A percentile compares a stretch with the other conserved stretches of the same genome.
phyloP scores from a whole-genome alignment of 2,113 vertebrate species.

The Cephalopterus ornatus region DNA sequence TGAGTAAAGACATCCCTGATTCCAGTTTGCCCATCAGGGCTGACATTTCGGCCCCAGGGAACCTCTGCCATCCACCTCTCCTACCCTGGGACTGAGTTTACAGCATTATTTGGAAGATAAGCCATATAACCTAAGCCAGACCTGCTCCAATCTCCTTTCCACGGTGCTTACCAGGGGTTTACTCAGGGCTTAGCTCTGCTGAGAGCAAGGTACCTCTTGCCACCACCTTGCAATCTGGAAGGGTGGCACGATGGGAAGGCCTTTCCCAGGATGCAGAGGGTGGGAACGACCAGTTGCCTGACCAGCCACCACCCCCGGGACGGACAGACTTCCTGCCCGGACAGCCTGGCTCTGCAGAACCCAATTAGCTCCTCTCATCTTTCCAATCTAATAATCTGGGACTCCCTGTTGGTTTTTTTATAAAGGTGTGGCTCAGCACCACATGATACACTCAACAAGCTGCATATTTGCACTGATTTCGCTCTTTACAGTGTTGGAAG shows the following conservation, averaged over 20 bases:
- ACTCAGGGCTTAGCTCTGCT: neutral
- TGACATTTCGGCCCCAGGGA: neutral
- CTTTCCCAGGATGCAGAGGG: neutral
- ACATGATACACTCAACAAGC: neutral
- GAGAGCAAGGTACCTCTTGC: neutral
- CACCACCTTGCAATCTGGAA: neutral
- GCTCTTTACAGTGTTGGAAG: neutral
- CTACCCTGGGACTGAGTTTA: neutral
- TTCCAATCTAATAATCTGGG: neutral
- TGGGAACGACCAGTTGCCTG: constrained; percentile 2
- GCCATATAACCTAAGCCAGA: neutral
- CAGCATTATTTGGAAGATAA: neutral
- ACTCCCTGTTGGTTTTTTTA: neutral
- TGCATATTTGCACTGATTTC: neutral
- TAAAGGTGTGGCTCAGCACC: neutral
- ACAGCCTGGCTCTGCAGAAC: neutral
- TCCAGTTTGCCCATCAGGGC: neutral
- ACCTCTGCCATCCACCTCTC: neutral
- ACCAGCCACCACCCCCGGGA: neutral
- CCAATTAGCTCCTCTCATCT: neutral
- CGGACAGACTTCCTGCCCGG: neutral
- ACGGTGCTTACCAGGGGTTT: neutral
- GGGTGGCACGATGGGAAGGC: neutral
- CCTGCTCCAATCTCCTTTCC: neutral
- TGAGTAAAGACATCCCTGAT: neutral